Conservation (phyloP, 2,113 vertebrate species). For the Tinamus guttatus region DNA sequence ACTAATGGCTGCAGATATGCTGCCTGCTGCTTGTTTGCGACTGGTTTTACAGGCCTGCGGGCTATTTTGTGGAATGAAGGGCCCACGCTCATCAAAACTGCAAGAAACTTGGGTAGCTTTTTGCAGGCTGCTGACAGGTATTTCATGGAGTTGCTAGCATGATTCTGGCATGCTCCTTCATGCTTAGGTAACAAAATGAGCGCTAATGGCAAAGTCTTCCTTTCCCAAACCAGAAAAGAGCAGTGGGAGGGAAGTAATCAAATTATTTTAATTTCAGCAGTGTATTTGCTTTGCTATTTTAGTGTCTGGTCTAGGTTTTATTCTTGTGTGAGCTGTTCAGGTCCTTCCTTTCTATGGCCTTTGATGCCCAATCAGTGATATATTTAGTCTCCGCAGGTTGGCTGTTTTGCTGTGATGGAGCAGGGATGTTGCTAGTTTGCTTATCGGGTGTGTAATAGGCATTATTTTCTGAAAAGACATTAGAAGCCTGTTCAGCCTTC, state of each 20-base stretch:
- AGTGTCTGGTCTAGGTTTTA: background rate
- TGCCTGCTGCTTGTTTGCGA: background rate
- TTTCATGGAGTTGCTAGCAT: background rate
- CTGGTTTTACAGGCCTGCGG: background rate
- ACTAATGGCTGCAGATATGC: background rate
- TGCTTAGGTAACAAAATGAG: background rate
- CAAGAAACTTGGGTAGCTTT: background rate
- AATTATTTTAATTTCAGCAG: background rate
- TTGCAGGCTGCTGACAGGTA: background rate
- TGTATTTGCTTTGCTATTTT: background rate
- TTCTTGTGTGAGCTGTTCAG: background rate
- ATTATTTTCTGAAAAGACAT: background rate
- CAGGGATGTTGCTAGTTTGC: background rate
- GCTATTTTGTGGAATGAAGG: background rate
- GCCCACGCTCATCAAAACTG: background rate
- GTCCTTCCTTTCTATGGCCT: background rate
- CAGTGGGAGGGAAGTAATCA: background rate
- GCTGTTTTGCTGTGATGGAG: background rate
- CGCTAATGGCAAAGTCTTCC: background rate
- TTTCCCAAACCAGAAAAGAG: background rate
- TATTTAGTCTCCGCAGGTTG: background rate
- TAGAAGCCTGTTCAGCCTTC: background rate
- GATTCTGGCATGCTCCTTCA: background rate
- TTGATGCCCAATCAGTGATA: accelerated
- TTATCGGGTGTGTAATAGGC: background rate